Evolutionary conservation across 2,888 invertebrate species (phyloP), one percentile per base, ranked within the genome.

Genomic region (Odontocerum albicorne): DNA sequence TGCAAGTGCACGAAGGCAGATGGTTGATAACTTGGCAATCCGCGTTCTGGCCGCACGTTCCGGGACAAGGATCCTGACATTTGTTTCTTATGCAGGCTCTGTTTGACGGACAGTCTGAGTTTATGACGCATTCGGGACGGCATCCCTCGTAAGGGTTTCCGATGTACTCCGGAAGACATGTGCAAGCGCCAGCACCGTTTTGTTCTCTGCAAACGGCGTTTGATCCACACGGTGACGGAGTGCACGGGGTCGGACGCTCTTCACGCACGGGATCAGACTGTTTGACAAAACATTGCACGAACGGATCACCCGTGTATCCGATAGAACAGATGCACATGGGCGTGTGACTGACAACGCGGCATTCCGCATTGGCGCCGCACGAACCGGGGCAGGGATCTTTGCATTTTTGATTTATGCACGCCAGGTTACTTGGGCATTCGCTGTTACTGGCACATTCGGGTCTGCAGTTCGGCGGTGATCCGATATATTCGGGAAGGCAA

Each of bases 91-190:
- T 79, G 64, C 90, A 90, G 20, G 87, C 86, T 65, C 75, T 82
- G 64, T 84, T 83, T 10, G 86, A 80, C 8, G 84, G 71, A 66
- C 90, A 90, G 66, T 89, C 89, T 0, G 85, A 82, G 68, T 87
- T 87, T 0, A 87, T 69, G 1, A 81, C 77, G 69, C 89, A 90
- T 74, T 89, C 88, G 3, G 88, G 88, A 53, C 88, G 78, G 67
- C 89, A 90, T 22, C 85, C 86, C 72, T 87, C 86, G 63, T 89
- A 88, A 16, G 90, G 89, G 70, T 90, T 87, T 62, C 91, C 91
- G 61, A 84, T 80, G 65, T 86, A 88, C 57, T 86, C 85, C 3
- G 83, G 77, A 21, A 86, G 67, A 68, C 91, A 91, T 62, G 79
- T 79, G 66, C 91, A 91, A 3, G 87, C 79, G 62, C 84, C 83